phyloP scores from a whole-genome alignment of 1,140 invertebrate species.

The Maconellicoccus hirsutus region DNA sequence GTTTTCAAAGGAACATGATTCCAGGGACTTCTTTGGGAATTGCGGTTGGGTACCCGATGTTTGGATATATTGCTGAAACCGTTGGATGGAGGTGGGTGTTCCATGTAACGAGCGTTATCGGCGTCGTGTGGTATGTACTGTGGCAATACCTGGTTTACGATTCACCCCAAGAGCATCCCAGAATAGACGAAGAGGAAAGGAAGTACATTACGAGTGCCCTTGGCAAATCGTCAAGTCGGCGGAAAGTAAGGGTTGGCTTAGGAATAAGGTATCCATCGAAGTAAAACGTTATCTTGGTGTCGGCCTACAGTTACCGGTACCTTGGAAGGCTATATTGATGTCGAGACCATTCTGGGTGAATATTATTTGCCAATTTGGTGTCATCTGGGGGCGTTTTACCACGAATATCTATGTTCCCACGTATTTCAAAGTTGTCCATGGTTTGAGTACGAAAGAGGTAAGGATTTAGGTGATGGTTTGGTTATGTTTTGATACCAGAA shows the following conservation, averaged over 20 bases:
- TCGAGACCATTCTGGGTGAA: slow-evolving; percentile 67
- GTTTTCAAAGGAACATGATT: too few species aligned
- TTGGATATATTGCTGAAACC: slow-evolving; percentile 48
- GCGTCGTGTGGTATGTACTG: slow-evolving; percentile 62
- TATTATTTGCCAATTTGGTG: slow-evolving; percentile 61
- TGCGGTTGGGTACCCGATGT: slow-evolving; percentile 54
- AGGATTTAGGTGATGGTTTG: neutral
- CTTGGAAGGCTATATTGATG: slow-evolving; percentile 59
- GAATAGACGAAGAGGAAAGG: slow-evolving; percentile 56
- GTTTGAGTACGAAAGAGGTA: slow-evolving; percentile 67
- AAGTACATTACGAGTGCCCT: slow-evolving; percentile 46
- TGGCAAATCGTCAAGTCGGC: slow-evolving; percentile 37
- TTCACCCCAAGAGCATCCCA: slow-evolving; percentile 62
- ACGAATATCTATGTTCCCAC: slow-evolving; percentile 72
- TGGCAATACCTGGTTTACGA: slow-evolving; percentile 64
- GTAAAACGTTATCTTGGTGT: too few species aligned
- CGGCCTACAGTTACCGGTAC: slow-evolving; percentile 39
- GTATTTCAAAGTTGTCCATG: slow-evolving; percentile 72
- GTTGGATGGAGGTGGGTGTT: slow-evolving; percentile 66
- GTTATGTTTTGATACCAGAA: too few species aligned
- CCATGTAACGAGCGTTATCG: slow-evolving; percentile 51
- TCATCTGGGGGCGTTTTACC: slow-evolving; percentile 75
- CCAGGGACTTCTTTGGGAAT: slow-evolving; percentile 55
- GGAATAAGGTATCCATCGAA: neutral
- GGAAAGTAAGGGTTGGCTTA: slow-evolving; percentile 32